phyloP scores from a whole-genome alignment of 2,888 invertebrate genomes.

The Onchidella celtica region DNA sequence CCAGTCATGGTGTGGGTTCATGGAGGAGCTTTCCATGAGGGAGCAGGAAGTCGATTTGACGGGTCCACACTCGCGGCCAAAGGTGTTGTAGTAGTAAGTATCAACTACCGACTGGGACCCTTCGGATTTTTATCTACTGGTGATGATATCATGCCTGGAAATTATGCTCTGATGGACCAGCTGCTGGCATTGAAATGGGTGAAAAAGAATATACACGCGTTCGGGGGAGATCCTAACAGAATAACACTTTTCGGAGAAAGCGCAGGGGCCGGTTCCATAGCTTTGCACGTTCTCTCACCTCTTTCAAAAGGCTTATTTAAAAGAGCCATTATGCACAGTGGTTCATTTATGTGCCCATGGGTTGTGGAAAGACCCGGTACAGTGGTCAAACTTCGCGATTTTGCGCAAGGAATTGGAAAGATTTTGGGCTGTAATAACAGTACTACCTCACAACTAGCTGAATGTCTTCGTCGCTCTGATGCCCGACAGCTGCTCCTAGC shows the following conservation, averaged over 20 bases:
- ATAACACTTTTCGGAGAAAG: slow-evolving; percentile 15
- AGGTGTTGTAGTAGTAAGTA: slow-evolving; percentile 11
- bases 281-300: not conserved
- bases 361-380: not conserved
- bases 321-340: slow-evolving; percentile 19
- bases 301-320: slow-evolving; percentile 25
- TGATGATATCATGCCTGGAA: slow-evolving; percentile 23
- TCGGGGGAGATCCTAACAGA: slow-evolving; percentile 30
- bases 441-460: not conserved
- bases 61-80: not conserved
- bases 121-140: slow-evolving; percentile 23
- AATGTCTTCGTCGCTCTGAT: not conserved
- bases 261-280: not conserved
- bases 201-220: slow-evolving; percentile 8
- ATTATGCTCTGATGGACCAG: slow-evolving; percentile 32
- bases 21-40: slow-evolving; percentile 9
- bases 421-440: not conserved
- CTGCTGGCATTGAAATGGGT: slow-evolving; percentile 37
- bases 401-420: not conserved
- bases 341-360: not conserved
- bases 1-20: slow-evolving; percentile 35
- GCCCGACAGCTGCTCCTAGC: not conserved
- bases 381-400: not conserved
- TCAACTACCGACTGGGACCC: slow-evolving; percentile 27
- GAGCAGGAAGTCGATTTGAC: not conserved